Conservation (phyloP, 2,113 vertebrate species). For the Oryzias melastigma region DNA sequence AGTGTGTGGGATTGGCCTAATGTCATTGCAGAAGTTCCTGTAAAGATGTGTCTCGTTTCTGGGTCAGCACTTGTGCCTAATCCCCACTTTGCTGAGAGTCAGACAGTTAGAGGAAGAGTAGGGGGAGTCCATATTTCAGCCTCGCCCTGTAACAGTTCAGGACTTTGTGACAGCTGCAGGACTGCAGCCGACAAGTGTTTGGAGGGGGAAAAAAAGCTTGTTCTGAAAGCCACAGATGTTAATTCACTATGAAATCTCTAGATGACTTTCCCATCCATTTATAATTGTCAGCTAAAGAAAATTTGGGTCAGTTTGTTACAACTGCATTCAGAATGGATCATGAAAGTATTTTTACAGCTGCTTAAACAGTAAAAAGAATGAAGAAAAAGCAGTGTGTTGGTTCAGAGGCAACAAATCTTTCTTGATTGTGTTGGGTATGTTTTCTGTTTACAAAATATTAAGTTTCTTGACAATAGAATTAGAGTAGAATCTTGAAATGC, state of each 20-base stretch:
- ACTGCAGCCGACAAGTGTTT: conserved; percentile 8
- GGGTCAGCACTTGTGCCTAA: conserved; percentile 33
- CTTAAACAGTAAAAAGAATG: conserved; percentile 31
- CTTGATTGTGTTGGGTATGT: conserved; percentile 28
- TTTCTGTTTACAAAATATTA: conserved; percentile 55
- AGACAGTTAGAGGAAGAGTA: conserved; percentile 46
- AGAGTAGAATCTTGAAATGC: conserved; percentile 26
- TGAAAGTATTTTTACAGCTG: conserved; percentile 40
- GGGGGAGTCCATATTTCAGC: conserved; percentile 20
- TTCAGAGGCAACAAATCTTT: conserved; percentile 15
- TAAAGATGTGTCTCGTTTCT: conserved; percentile 43
- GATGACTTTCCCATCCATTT: conserved; percentile 1
- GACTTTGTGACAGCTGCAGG: conserved; percentile 14
- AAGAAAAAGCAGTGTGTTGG: conserved; percentile 20
- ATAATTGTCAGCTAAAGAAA: not conserved
- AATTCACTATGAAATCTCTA: not conserved
- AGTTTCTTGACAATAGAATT: conserved; percentile 34
- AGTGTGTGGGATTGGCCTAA: conserved; percentile 46
- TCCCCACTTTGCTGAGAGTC: conserved; percentile 30
- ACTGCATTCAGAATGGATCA: not conserved
- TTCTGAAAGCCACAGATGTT: conserved; percentile 6
- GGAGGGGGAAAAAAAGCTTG: not conserved
- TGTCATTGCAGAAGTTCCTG: conserved; percentile 23
- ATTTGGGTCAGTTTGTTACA: conserved; percentile 4
- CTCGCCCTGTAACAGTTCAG: conserved; percentile 15